These are phyloP conservation scores for Drosophila tripunctata DNA, from an alignment of 2,888 invertebrate genomes.

Conservation along the genomic window DNA sequence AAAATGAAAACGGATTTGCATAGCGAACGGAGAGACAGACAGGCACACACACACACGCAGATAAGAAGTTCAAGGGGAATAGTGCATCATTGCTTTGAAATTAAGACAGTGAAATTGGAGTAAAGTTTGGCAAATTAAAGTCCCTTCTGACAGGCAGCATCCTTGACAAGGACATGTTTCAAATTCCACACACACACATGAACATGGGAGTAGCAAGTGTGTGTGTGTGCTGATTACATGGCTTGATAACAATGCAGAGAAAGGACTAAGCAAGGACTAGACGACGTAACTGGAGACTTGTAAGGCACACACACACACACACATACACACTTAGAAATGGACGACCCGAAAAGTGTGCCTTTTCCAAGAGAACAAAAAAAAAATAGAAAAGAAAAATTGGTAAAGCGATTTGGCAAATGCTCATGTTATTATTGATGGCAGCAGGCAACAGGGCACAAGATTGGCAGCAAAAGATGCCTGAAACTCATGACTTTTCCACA, in stretches of 20 bases:
- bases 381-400: slow-evolving; percentile 37
- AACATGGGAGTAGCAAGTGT: background rate
- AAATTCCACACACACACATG: background rate
- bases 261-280: slow-evolving; percentile 1
- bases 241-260: slow-evolving; percentile 27
- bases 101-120: slow-evolving; percentile 16
- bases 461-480: slow-evolving; percentile 33
- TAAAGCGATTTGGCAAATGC: slow-evolving; percentile 72
- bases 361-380: slow-evolving; percentile 4
- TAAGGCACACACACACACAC: slow-evolving; percentile 3
- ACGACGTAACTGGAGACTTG: slow-evolving; percentile 23
- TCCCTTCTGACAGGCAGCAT: slow-evolving; percentile 9
- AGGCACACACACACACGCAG: background rate
- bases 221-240: slow-evolving; percentile 30
- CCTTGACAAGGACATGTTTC: slow-evolving; percentile 18
- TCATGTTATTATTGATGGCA: slow-evolving; percentile 71
- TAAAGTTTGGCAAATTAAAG: slow-evolving; percentile 19
- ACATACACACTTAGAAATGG: slow-evolving; percentile 1
- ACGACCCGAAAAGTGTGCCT: slow-evolving; percentile 43
- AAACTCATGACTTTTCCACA: slow-evolving; percentile 46
- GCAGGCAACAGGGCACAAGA: slow-evolving; percentile 13
- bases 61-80: slow-evolving; percentile 3
- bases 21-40: slow-evolving; percentile 5
- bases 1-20: slow-evolving; percentile 35
- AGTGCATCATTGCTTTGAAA: slow-evolving; percentile 15